Conservation (phyloP, 2,113 vertebrate species). For the Campylomormyrus tamandua region DNA sequence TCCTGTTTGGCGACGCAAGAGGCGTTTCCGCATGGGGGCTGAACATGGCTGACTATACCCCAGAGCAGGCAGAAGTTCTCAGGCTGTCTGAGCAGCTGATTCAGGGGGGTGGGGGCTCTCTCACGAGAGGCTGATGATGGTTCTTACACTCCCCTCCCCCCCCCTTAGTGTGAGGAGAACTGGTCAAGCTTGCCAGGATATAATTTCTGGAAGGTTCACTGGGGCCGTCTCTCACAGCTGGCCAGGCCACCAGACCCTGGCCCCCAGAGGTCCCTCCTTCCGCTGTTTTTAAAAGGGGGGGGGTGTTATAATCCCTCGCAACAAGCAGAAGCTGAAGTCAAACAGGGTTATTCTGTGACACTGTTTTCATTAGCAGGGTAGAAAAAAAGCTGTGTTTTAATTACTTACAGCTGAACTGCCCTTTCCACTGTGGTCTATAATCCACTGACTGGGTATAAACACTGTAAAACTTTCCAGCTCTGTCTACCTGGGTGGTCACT, state of each 20-base stretch:
- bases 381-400: conserved; percentile 50
- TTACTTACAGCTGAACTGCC: conserved; percentile 62
- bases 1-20: background rate
- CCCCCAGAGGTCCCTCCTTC: conserved; percentile 14
- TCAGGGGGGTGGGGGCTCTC: background rate
- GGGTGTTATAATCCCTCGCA: conserved; percentile 28
- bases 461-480: conserved; percentile 59
- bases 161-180: background rate
- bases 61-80: background rate
- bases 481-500: conserved; percentile 61
- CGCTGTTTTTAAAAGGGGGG: conserved; percentile 21
- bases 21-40: background rate
- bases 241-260: conserved; percentile 16
- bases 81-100: conserved; percentile 11
- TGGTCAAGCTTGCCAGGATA: conserved; percentile 21
- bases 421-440: conserved; percentile 52
- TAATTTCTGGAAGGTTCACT: conserved; percentile 23
- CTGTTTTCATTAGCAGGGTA: conserved; percentile 26
- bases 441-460: conserved; percentile 62
- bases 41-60: conserved; percentile 4
- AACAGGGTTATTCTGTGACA: conserved; percentile 36
- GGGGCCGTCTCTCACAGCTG: conserved; percentile 39
- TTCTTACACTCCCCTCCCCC: background rate
- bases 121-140: background rate
- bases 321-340: conserved; percentile 48